phyloP scores from a whole-genome alignment of 2,113 vertebrate species.

The Australoheros scitulus region DNA sequence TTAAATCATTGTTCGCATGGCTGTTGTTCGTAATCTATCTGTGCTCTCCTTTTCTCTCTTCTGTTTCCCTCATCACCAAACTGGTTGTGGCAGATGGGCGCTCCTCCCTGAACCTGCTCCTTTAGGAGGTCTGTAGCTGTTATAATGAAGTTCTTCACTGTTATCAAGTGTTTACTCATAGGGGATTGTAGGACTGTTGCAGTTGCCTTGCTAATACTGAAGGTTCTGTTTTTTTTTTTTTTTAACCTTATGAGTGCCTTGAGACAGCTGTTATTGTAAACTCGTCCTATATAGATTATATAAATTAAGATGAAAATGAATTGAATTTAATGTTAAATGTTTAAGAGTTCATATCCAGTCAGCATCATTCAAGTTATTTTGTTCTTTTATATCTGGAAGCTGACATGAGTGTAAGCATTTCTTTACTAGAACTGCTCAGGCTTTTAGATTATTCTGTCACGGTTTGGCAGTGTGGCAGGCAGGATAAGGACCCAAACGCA shows the following conservation, averaged over 20 bases:
- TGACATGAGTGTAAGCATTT: neutral
- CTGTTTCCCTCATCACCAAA: neutral
- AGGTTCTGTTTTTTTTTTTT: neutral
- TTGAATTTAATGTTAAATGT: neutral
- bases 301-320: neutral
- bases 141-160: neutral
- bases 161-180: neutral
- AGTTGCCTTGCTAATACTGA: neutral
- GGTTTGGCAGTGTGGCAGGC: no score
- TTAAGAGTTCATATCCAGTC: neutral
- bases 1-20: neutral
- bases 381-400: neutral
- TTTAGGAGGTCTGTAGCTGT: neutral
- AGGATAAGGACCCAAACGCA: no score
- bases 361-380: neutral
- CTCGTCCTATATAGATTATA: neutral
- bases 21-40: neutral
- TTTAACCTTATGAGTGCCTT: no score
- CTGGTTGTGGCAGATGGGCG: neutral
- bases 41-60: neutral
- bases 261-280: neutral
- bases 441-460: neutral
- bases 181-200: neutral
- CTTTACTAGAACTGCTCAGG: neutral
- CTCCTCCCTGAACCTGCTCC: neutral